A percentile compares a stretch with the other conserved stretches of the same genome.
phyloP scores from a whole-genome alignment of 2,113 vertebrate genomes.

The Sapayoa aenigma region DNA sequence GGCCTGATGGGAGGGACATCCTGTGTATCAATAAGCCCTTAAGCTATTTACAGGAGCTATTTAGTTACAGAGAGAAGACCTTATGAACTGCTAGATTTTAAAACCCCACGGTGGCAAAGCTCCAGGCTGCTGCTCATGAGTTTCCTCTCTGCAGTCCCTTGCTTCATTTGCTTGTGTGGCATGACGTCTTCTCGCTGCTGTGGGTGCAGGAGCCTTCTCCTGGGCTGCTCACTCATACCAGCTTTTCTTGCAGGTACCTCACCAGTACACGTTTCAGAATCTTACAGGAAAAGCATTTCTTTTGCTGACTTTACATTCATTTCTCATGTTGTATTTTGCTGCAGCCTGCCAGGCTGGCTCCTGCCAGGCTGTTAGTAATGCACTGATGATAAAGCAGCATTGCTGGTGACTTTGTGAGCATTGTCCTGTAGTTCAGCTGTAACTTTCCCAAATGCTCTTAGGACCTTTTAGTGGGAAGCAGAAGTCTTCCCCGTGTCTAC shows the following conservation, averaged over 20 bases:
- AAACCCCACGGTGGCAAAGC: background rate
- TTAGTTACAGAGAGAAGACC: background rate
- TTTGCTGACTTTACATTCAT: background rate
- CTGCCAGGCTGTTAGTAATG: no score
- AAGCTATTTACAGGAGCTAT: conserved; percentile 33
- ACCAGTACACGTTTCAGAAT: background rate
- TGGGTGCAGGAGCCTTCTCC: background rate
- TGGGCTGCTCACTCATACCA: background rate
- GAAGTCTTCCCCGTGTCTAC: background rate
- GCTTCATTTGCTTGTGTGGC: background rate
- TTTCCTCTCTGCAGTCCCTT: conserved; percentile 19
- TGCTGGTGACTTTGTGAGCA: background rate
- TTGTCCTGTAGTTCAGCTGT: background rate
- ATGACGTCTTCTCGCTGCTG: background rate
- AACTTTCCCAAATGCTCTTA: background rate
- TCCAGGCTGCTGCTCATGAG: background rate
- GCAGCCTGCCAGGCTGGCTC: background rate
- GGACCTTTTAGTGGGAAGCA: background rate
- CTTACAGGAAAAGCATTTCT: background rate
- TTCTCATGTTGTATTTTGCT: background rate
- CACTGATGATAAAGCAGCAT: background rate
- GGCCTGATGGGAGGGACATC: background rate
- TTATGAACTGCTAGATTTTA: background rate
- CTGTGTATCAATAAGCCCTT: background rate
- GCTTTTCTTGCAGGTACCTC: background rate